Evolutionary conservation across 1,140 invertebrate genomes (phyloP).

Genomic region (Drosophila tropicalis): DNA sequence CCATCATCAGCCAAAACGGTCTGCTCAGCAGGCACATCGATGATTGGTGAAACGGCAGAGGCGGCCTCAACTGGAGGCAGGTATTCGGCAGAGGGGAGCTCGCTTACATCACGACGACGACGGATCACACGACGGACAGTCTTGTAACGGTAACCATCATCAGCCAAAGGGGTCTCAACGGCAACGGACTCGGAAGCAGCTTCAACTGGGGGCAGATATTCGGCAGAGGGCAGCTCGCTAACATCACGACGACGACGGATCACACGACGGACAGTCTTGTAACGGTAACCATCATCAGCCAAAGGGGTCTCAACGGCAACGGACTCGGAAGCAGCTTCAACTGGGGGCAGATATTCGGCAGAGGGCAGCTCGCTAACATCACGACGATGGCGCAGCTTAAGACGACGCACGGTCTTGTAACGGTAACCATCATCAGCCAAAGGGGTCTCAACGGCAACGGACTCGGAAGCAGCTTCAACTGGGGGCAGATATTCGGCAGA

Average conservation of each 20-base stretch:
- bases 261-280: slow-evolving; percentile 63
- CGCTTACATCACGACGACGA: slow-evolving; percentile 66
- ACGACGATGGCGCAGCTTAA: slow-evolving; percentile 65
- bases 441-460: slow-evolving; percentile 35
- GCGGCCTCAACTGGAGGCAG: slow-evolving; percentile 62
- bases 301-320: slow-evolving; percentile 39
- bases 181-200: slow-evolving; percentile 16
- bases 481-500: slow-evolving; percentile 49
- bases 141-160: slow-evolving; percentile 73
- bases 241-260: slow-evolving; percentile 69
- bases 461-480: slow-evolving; percentile 20
- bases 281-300: slow-evolving; percentile 67
- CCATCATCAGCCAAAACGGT: slow-evolving; percentile 67
- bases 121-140: slow-evolving; percentile 51
- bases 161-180: slow-evolving; percentile 44
- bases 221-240: slow-evolving; percentile 43
- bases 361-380: slow-evolving; percentile 55
- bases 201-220: slow-evolving; percentile 42
- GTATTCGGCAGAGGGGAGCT: slow-evolving; percentile 59
- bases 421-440: slow-evolving; percentile 67
- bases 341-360: slow-evolving; percentile 57
- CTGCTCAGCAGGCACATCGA: slow-evolving; percentile 69
- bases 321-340: no score
- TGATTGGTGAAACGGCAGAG: slow-evolving; percentile 43
- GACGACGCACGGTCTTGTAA: slow-evolving; percentile 62